These are phyloP conservation scores for Nixonia krombeini DNA, from an alignment of 1,140 invertebrate species.

Conservation along the genomic window DNA sequence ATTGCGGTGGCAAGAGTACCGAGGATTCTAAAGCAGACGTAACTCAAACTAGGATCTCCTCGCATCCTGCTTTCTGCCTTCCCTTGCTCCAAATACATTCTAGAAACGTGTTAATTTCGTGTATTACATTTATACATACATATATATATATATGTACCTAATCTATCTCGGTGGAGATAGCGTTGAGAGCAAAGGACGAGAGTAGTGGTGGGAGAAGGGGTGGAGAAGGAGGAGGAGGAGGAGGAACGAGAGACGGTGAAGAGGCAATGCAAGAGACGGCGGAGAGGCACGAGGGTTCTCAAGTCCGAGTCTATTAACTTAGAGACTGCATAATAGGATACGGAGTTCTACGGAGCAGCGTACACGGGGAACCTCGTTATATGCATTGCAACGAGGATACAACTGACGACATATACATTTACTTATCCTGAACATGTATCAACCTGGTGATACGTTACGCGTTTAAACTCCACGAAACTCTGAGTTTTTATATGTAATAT, in stretches of 20 bases:
- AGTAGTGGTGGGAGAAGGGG: too few species aligned
- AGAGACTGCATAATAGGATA: constrained; percentile 57
- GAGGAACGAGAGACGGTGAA: neutral
- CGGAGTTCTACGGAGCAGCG: constrained; percentile 43
- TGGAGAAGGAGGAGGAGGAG: constrained; percentile 4
- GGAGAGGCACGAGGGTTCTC: constrained; percentile 35
- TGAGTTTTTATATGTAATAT: too few species aligned
- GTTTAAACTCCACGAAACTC: constrained; percentile 21
- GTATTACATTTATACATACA: constrained; percentile 39
- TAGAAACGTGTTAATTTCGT: constrained; percentile 40
- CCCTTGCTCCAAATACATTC: constrained; percentile 17
- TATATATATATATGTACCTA: constrained; percentile 31
- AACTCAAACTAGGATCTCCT: constrained; percentile 35
- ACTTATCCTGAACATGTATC: constrained; percentile 28
- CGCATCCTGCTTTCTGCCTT: constrained; percentile 25
- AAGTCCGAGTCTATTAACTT: constrained; percentile 57
- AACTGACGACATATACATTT: constrained; percentile 31
- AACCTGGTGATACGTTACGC: constrained; percentile 14
- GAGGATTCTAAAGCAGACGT: constrained; percentile 28
- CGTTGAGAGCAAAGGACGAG: constrained; percentile 5
- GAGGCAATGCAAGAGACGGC: constrained; percentile 2
- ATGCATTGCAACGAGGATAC: constrained; percentile 37
- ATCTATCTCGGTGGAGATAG: constrained; percentile 18
- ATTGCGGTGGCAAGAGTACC: constrained; percentile 18
- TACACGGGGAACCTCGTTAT: constrained; percentile 47